phyloP scores from a whole-genome alignment of 2,888 invertebrate species.

The Hyposoter dolosus region DNA sequence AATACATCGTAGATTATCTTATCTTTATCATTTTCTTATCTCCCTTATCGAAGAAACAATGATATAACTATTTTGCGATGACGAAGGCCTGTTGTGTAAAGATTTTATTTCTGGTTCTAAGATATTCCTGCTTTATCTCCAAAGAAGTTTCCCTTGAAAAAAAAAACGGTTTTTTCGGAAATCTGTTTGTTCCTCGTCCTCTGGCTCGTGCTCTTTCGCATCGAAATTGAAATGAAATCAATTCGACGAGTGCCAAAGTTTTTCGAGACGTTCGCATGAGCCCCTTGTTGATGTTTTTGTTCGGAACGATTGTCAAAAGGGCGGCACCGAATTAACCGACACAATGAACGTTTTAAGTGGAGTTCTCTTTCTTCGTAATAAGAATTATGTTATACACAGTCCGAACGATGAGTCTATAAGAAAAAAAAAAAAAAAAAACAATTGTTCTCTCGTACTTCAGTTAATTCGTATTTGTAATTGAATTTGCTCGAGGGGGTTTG shows the following conservation, averaged over 20 bases:
- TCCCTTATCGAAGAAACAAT: conserved; percentile 8
- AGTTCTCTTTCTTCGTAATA: conserved; percentile 20
- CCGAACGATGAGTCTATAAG: not conserved
- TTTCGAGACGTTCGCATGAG: not conserved
- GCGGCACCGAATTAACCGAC: conserved; percentile 14
- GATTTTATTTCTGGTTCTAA: not conserved
- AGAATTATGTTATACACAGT: not conserved
- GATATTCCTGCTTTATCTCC: no score
- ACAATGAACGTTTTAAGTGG: conserved; percentile 5
- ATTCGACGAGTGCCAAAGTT: conserved; percentile 5
- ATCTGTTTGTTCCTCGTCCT: not conserved
- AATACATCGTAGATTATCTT: not conserved
- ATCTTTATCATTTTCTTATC: conserved; percentile 28
- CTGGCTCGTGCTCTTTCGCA: not conserved
- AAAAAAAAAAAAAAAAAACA: not conserved
- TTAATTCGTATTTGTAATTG: not conserved
- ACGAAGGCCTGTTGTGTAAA: not conserved
- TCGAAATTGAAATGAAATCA: not conserved
- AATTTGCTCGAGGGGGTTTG: not conserved
- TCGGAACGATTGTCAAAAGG: conserved; percentile 5
- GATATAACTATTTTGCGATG: not conserved
- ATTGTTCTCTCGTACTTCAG: not conserved
- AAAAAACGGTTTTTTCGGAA: not conserved
- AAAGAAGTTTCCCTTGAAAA: not conserved
- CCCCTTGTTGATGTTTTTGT: conserved; percentile 12